Base-by-base conservation (phyloP, 2,797 vertebrate genomes). In the Enteromius trimaculatus region DNA sequence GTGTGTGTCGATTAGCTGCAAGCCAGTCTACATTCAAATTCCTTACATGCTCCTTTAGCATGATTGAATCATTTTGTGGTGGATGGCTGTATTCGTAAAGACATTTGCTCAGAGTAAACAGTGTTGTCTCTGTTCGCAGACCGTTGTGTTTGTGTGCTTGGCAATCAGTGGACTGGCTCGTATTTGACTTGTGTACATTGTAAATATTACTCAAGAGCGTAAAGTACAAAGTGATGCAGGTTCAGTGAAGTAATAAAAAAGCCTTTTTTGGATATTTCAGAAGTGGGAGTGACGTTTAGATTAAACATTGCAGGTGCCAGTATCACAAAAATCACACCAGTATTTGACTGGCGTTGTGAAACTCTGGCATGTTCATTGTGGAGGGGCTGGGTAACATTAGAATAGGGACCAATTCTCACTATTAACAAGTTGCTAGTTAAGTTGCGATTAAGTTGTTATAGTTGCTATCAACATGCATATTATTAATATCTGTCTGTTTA, bases 131-230 rank as follows among this genome's bases (percentile, higher is more conserved):
- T 62, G 39, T 77, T 55, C 58, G 7, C 16, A 65, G 72, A 82
- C 42, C 4, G 3, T 13, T 44, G 42, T 31, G 65, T 19, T n/a
- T 29, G 68, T 75, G 72, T 11, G 29, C 10, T 60, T 53, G 14
- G 23, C 58, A 70, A 74, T 77, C 71, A 66, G 11, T 58, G 49
- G 53, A 77, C 71, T 51, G 55, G 68, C 21, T 49, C 19, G 69
- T 53, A 55, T 65, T 72, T 81, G 55, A 69, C 39, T 29, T 91
- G 87, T 91, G 89, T 88, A 83, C 87, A 69, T 44, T 88, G 87
- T 90, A 88, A 92, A 84, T 62, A 92, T 94, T 92, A 80, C 90
- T 19, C 84, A 93, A 81, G 80, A 87, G 84, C 78, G 79, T 85
- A 83, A 92, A 87, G 91, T 89, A 78, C 85, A 81, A 84, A 70